These are phyloP conservation scores for Trematomus bernacchii DNA, from an alignment of 2,797 vertebrate genomes.

Conservation along the genomic window DNA sequence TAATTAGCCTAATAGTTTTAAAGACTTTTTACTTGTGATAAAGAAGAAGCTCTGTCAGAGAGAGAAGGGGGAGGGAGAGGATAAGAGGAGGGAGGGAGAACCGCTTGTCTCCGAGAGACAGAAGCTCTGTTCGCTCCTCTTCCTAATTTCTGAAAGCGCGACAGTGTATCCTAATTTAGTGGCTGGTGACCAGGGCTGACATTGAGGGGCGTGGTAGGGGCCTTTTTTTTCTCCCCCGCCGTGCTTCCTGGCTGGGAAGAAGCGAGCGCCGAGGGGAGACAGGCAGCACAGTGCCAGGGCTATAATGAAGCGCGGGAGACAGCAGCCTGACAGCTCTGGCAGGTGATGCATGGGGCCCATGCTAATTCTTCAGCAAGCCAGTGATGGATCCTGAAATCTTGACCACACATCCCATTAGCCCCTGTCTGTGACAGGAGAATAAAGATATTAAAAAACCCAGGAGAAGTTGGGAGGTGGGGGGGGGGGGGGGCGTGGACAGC, in stretches of 20 bases:
- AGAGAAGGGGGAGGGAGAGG: constrained; percentile 78
- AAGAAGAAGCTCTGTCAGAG: constrained; percentile 66
- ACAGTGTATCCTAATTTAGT: constrained; percentile 88
- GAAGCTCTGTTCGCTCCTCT: constrained; percentile 73
- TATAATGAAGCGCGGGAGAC: constrained; percentile 93
- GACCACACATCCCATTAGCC: constrained; percentile 99
- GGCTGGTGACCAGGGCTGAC: constrained; percentile 86
- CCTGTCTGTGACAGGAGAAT: constrained; percentile 95
- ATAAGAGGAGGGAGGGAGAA: constrained; percentile 82
- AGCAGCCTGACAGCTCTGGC: constrained; percentile 95
- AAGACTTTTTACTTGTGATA: constrained; percentile 91
- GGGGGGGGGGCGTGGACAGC: constrained; percentile 77
- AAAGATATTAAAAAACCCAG: constrained; percentile 85
- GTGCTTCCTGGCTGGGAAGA: constrained; percentile 76
- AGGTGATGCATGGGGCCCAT: constrained; percentile 95
- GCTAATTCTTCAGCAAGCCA: constrained; percentile 95
- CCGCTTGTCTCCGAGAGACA: constrained; percentile 79
- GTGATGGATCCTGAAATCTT: constrained; percentile 99
- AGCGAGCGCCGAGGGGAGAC: constrained; percentile 82
- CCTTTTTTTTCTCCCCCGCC: constrained; percentile 74
- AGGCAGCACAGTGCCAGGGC: constrained; percentile 84
- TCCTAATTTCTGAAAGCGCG: constrained; percentile 85
- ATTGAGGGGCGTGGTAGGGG: constrained; percentile 89
- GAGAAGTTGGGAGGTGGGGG: constrained; percentile 74
- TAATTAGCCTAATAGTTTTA: constrained; percentile 98